These are phyloP conservation scores for Poecilobothrus nobilitatus DNA, from an alignment of 2,888 invertebrate species.

Conservation along the genomic window DNA sequence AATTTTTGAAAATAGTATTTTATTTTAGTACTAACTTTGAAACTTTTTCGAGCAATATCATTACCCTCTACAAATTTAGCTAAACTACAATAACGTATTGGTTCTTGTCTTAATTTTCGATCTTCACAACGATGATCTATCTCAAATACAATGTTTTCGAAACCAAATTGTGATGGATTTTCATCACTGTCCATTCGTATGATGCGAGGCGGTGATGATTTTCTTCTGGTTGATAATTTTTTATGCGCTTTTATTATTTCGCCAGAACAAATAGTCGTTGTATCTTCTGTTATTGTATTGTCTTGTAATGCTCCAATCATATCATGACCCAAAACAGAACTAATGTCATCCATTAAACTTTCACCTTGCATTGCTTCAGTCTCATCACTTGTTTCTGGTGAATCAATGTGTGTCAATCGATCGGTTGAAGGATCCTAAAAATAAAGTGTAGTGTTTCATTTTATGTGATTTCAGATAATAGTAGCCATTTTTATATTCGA, in stretches of 20 bases:
- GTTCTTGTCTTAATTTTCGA: conserved; percentile 44
- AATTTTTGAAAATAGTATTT: neutral
- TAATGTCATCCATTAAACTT: conserved; percentile 69
- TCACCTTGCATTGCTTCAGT: conserved; percentile 68
- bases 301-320: conserved; percentile 59
- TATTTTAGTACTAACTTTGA: conserved; percentile 45
- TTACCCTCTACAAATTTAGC: conserved; percentile 76
- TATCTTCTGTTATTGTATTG: conserved; percentile 62
- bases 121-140: conserved; percentile 46
- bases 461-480: neutral
- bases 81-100: conserved; percentile 65
- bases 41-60: conserved; percentile 71
- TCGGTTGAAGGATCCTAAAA: conserved; percentile 43
- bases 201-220: conserved; percentile 48
- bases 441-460: neutral
- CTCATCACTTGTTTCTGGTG: conserved; percentile 70
- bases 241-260: conserved; percentile 25
- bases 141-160: conserved; percentile 63
- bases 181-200: conserved; percentile 46
- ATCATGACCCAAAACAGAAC: conserved; percentile 64
- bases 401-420: conserved; percentile 70
- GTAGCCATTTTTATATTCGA: neutral
- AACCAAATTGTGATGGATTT: conserved; percentile 52
- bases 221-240: conserved; percentile 39
- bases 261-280: conserved; percentile 52